phyloP scores from a whole-genome alignment of 2,888 invertebrate species.

The Anarsia innoxiella region DNA sequence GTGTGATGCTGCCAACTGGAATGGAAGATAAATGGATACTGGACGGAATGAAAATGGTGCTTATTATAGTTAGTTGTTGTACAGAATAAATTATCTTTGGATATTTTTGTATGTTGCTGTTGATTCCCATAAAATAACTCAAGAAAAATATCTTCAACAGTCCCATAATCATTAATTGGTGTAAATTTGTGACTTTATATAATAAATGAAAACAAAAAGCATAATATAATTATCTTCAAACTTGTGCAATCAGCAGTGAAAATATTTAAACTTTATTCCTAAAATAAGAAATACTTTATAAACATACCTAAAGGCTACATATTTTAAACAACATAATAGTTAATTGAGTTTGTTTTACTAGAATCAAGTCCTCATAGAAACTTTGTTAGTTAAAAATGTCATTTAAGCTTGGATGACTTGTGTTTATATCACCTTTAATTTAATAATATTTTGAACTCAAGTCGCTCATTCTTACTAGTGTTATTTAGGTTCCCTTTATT shows the following conservation, averaged over 20 bases:
- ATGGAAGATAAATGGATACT: slow-evolving; percentile 21
- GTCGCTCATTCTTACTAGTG: slow-evolving; percentile 40
- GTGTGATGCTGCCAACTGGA: slow-evolving; percentile 38
- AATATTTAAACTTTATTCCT: no score
- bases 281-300: no score
- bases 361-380: neutral
- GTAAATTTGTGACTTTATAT: no score
- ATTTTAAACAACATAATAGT: no score
- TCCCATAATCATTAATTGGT: no score
- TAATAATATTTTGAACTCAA: no score
- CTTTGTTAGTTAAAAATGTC: neutral
- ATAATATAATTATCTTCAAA: neutral
- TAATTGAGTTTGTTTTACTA: no score
- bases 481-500: slow-evolving; percentile 25
- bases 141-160: no score
- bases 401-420: slow-evolving; percentile 27
- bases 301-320: no score
- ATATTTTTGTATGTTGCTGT: slow-evolving; percentile 60
- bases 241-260: slow-evolving; percentile 42
- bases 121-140: slow-evolving; percentile 30
- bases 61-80: slow-evolving; percentile 70
- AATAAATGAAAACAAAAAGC: neutral
- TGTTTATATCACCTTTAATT: slow-evolving; percentile 24
- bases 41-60: slow-evolving; percentile 66
- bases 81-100: slow-evolving; percentile 70